These are phyloP conservation scores for Drosophila hydei DNA, from an alignment of 1,140 invertebrate species.

Conservation along the genomic window DNA sequence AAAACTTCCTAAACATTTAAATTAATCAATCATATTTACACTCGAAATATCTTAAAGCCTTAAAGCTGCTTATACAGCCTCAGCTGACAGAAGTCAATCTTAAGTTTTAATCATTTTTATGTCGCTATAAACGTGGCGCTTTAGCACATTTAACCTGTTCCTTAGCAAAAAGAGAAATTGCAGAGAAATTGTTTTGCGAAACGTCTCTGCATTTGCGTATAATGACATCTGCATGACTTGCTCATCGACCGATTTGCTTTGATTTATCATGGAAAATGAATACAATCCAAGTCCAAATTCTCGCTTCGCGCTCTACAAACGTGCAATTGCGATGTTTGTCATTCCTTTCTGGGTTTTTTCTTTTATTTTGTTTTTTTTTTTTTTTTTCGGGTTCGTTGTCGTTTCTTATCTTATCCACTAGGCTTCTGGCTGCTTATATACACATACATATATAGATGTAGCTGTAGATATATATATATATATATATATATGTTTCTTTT, in stretches of 20 bases:
- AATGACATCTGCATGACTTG: constrained; percentile 8
- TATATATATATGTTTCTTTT: constrained; percentile 10
- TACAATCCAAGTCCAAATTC: neutral
- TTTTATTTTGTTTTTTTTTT: neutral
- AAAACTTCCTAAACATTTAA: no score
- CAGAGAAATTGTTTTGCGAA: neutral
- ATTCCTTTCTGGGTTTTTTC: neutral
- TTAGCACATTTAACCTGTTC: no score
- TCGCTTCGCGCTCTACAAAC: neutral
- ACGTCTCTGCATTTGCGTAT: neutral
- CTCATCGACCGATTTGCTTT: constrained; percentile 1
- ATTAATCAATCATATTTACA: no score
- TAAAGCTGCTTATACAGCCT: no score
- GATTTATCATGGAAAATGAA: constrained; percentile 11
- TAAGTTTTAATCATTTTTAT: no score
- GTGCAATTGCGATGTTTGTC: constrained; percentile 2
- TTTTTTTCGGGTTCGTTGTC: constrained; percentile 34
- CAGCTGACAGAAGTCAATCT: no score
- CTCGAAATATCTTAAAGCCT: no score
- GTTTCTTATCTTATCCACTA: constrained; percentile 48
- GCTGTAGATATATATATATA: neutral
- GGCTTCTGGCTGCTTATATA: constrained; percentile 2
- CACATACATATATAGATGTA: neutral
- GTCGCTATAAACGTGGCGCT: no score
- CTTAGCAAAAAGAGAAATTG: constrained; percentile 1